Base-by-base conservation (phyloP, 2,888 invertebrate genomes). In the Drosophila diplacantha region DNA sequence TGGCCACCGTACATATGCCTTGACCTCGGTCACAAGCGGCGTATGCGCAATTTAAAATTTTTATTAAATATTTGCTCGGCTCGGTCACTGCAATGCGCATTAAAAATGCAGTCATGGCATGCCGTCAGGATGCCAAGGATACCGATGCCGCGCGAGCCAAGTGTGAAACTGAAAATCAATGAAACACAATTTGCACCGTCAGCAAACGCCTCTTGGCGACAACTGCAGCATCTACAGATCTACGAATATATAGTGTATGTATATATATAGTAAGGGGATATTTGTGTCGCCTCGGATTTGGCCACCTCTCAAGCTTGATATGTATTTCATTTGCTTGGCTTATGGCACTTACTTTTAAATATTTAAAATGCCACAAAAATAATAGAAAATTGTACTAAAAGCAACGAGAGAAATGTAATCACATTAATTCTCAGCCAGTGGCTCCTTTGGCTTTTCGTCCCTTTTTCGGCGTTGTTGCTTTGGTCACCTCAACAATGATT, bases 71-170 rank as follows among this genome's bases (percentile, higher is more conserved):
- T 81, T 70, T 74, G 61, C 59, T 47, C 29, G 46, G 26, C 41
- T 51, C 58, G 56, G 41, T 47, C 69, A 79, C 76, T 82, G 80
- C 83, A 80, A 61, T 82, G 81, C 74, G 68, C 69, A 79, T 73
- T 80, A 68, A 81, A 75, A 76, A 73, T 75, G 65, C 82, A 79
- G 29, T 55, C 46, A 31, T 64, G 55, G 65, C 67, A 61, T 49
- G 62, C 59, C 47, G 62, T 38, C 47, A 60, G 67, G 55, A 52
- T 52, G 67, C 65, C 74, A 71, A 69, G 69, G 52, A 73, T 54
- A 24, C 52, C 57, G 38, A 34, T 43, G 54, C 46, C 31, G 32
- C 12, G 43, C 31, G 50, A 55, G 56, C 52, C 66, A 52, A 74
- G 61, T 53, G 63, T 66, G 64, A 59, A 67, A 39, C 49, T 61